Evolutionary conservation across 1,140 invertebrate genomes (phyloP).

Genomic region (Polyergus mexicanus): DNA sequence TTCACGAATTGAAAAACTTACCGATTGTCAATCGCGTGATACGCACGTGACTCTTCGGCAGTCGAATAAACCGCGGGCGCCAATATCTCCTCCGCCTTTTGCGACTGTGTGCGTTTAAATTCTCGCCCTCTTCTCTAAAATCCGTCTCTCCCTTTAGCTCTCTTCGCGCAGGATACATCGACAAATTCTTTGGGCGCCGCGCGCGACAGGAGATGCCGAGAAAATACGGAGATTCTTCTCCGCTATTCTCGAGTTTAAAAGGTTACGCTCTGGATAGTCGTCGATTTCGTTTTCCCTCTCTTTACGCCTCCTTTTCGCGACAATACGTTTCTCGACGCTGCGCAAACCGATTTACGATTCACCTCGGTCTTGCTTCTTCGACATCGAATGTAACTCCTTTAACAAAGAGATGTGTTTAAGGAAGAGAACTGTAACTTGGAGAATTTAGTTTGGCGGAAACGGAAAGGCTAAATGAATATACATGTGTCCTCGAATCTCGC

Average conservation of each 20-base stretch:
- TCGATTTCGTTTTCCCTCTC: slow-evolving; percentile 7
- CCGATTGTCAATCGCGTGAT: slow-evolving; percentile 34
- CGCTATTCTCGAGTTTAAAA: slow-evolving; percentile 52
- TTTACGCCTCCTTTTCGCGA: not conserved
- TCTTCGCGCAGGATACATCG: slow-evolving; percentile 18
- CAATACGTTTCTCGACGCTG: slow-evolving; percentile 15
- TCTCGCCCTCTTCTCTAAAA: slow-evolving; percentile 14
- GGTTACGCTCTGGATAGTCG: slow-evolving; percentile 33
- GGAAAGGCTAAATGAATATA: not conserved
- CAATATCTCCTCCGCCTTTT: slow-evolving; percentile 11
- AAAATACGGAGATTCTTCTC: slow-evolving; percentile 58
- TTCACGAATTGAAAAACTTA: slow-evolving; percentile 5
- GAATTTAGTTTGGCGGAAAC: too few relatives aligned
- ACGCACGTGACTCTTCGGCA: not conserved
- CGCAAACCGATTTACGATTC: slow-evolving; percentile 43
- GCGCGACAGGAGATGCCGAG: not conserved
- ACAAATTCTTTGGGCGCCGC: slow-evolving; percentile 41
- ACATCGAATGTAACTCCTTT: not conserved
- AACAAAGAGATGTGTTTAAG: slow-evolving; percentile 34
- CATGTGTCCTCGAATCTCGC: not conserved
- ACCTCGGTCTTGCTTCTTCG: not conserved
- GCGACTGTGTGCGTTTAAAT: slow-evolving; percentile 42
- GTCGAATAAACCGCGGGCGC: slow-evolving; percentile 45
- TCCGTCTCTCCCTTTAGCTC: not conserved
- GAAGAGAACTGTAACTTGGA: not conserved